A percentile compares a stretch with the other conserved stretches of the same genome.
Evolutionary conservation across 2,113 vertebrate genomes (phyloP).

Genomic region (Thunnus thynnus): DNA sequence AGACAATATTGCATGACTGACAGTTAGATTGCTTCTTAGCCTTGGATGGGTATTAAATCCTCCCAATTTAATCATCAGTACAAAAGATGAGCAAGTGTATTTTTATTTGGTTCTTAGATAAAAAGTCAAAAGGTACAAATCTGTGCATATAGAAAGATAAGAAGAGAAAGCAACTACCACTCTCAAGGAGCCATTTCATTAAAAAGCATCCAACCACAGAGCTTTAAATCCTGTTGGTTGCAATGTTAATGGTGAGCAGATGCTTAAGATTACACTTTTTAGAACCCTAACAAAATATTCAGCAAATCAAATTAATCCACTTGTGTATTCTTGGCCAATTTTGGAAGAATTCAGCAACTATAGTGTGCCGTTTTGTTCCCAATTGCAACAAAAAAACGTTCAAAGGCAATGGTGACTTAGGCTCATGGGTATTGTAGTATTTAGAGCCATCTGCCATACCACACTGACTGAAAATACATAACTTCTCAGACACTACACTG

Average conservation of each 20-base stretch:
- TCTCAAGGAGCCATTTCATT: neutral
- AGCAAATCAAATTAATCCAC: neutral
- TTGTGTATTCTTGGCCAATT: neutral
- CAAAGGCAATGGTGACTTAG: neutral
- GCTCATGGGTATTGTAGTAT: neutral
- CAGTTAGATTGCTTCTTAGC: neutral
- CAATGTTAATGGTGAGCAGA: too few relatives aligned
- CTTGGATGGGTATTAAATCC: neutral
- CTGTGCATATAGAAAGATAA: neutral
- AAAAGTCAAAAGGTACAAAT: neutral
- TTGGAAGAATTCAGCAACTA: neutral
- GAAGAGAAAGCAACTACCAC: too few relatives aligned
- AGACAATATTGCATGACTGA: neutral
- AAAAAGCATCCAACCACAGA: too few relatives aligned
- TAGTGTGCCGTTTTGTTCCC: neutral
- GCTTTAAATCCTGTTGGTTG: neutral
- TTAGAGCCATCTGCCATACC: neutral
- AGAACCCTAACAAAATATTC: neutral
- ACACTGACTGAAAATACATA: too few relatives aligned
- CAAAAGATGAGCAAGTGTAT: neutral
- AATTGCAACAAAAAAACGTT: neutral
- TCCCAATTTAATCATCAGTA: constrained; percentile 6
- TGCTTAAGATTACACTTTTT: neutral
- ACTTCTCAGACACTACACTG: too few relatives aligned
- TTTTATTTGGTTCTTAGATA: neutral